These are phyloP conservation scores for Drosophila triauraria DNA, from an alignment of 1,140 invertebrate genomes.

Conservation along the genomic window DNA sequence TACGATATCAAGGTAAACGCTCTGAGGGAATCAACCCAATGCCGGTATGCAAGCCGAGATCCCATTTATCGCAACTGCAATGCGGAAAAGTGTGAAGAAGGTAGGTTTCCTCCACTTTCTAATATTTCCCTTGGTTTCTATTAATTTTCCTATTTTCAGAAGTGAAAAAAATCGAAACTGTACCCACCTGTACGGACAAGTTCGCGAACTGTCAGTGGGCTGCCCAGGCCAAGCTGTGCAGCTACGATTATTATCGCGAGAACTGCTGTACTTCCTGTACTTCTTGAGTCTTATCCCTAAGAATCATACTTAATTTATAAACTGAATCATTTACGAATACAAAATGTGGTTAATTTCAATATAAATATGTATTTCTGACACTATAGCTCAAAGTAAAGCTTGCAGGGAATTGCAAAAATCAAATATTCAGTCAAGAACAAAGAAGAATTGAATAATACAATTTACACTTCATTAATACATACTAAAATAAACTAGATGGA, in stretches of 20 bases:
- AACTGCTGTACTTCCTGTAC: conserved; percentile 89
- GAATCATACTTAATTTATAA: conserved; percentile 35
- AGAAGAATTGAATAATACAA: conserved; percentile 17
- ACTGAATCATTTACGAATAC: conserved; percentile 10
- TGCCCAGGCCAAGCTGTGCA: conserved; percentile 91
- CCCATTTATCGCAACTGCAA: conserved; percentile 87
- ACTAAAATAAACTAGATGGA: conserved; percentile 31
- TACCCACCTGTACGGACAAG: conserved; percentile 88
- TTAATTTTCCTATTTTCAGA: conserved; percentile 27
- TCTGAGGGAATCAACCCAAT: conserved; percentile 84
- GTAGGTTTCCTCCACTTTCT: conserved; percentile 20
- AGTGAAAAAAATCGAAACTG: conserved; percentile 66
- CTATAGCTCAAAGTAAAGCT: conserved; percentile 42
- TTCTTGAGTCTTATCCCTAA: conserved; percentile 19
- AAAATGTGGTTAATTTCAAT: conserved; percentile 13
- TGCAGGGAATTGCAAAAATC: conserved; percentile 40
- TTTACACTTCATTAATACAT: conserved; percentile 10
- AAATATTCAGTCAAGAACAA: conserved; percentile 12
- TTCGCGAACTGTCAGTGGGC: conserved; percentile 91
- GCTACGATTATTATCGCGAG: conserved; percentile 91
- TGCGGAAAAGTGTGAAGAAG: conserved; percentile 86
- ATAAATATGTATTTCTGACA: conserved; percentile 30
- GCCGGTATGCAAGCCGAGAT: conserved; percentile 87
- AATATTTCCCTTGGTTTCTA: neutral
- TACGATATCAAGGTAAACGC: conserved; percentile 84